Conservation (phyloP, 2,888 invertebrate species). For the Nycteola revayana region DNA sequence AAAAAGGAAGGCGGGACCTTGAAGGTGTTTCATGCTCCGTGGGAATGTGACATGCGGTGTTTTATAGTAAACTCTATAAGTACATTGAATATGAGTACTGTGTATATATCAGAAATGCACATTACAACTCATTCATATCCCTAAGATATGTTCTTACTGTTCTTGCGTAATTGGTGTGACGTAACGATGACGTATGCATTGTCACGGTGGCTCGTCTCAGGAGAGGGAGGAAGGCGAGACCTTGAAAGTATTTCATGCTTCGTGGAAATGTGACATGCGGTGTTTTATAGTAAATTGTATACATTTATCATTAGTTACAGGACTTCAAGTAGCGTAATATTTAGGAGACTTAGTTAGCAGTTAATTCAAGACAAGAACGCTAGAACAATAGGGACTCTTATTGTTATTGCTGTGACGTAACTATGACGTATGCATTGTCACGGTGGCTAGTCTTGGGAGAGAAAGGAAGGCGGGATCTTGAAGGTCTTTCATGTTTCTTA, state of each 20-base stretch:
- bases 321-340: too few relatives aligned
- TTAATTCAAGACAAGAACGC: too few relatives aligned
- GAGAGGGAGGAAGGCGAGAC: background rate
- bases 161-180: slow-evolving; percentile 33
- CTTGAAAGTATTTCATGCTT: background rate
- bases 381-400: slow-evolving; percentile 32
- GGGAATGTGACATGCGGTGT: too few relatives aligned
- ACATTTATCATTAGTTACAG: too few relatives aligned
- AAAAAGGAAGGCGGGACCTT: background rate
- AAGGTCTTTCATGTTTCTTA: background rate
- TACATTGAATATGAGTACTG: too few relatives aligned
- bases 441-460: slow-evolving; percentile 10
- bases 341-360: too few relatives aligned
- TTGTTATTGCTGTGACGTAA: slow-evolving; percentile 36
- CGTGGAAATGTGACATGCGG: too few relatives aligned
- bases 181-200: slow-evolving; percentile 26
- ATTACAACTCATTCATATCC: slow-evolving; percentile 31
- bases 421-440: slow-evolving; percentile 14
- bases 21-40: background rate
- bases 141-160: slow-evolving; percentile 38
- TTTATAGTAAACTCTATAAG: too few relatives aligned
- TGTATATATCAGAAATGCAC: too few relatives aligned
- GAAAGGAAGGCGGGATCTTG: background rate
- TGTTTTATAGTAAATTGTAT: too few relatives aligned
- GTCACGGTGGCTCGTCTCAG: slow-evolving; percentile 9